These are phyloP conservation scores for Chionomys nivalis DNA, from an alignment of 2,113 vertebrate species.

Conservation along the genomic window DNA sequence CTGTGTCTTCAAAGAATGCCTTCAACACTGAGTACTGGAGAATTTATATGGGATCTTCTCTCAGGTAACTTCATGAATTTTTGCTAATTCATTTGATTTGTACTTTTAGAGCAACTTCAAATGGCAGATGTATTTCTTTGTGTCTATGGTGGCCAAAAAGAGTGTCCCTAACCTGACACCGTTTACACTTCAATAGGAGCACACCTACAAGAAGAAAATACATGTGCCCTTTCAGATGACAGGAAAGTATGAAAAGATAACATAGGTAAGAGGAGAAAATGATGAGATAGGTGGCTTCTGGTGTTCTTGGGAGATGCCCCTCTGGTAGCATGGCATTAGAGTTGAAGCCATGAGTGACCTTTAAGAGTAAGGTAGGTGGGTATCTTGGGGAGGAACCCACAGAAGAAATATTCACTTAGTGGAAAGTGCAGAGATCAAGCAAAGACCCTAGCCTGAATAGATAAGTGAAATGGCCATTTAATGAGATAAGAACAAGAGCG, in stretches of 20 bases:
- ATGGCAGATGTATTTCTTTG: background rate
- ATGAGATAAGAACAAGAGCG: background rate
- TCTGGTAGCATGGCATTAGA: background rate
- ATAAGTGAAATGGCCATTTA: background rate
- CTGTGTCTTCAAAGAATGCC: background rate
- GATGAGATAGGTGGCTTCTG: background rate
- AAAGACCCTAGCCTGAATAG: background rate
- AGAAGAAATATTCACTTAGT: background rate
- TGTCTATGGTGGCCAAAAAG: background rate
- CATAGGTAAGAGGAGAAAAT: background rate
- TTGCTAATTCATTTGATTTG: background rate
- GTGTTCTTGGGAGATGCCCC: background rate
- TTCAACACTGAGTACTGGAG: background rate
- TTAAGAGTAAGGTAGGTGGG: background rate
- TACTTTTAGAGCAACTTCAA: background rate
- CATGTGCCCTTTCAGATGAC: background rate
- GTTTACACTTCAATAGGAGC: background rate
- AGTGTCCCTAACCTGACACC: background rate
- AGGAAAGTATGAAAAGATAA: background rate
- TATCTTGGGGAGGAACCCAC: background rate
- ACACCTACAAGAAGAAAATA: background rate
- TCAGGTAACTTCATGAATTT: background rate
- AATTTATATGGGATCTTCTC: background rate
- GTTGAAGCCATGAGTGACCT: background rate
- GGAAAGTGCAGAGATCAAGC: background rate